Evolutionary conservation across 1,140 invertebrate genomes (phyloP).

Genomic region (Lycorma delicatula): DNA sequence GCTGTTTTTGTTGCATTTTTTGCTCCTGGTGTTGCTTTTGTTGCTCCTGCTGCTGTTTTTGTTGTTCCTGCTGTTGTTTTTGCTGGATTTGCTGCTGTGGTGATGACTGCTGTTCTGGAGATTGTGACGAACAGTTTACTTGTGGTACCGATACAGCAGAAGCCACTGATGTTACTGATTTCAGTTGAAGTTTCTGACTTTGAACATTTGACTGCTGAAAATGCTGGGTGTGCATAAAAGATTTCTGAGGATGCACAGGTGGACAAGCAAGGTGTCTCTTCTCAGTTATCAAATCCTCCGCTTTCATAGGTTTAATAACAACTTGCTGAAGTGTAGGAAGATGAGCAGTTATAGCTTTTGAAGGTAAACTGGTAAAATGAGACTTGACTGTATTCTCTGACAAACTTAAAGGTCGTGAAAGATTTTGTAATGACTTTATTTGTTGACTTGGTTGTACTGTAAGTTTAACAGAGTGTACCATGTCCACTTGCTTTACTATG

Average conservation of each 20-base stretch:
- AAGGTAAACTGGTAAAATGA: not conserved
- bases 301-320: not conserved
- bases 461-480: not conserved
- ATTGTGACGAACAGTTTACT: too few relatives aligned
- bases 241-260: not conserved
- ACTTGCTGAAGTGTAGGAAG: not conserved
- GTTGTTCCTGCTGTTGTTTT: too few relatives aligned
- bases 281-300: not conserved
- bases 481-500: not conserved
- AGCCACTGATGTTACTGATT: too few relatives aligned
- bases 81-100: too few relatives aligned
- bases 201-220: not conserved
- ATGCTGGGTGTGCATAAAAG: not conserved
- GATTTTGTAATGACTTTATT: not conserved
- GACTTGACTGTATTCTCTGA: not conserved
- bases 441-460: not conserved
- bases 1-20: too few relatives aligned
- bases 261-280: not conserved
- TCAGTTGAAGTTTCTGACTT: not conserved
- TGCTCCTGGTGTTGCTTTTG: conserved; percentile 3
- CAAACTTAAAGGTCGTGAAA: not conserved
- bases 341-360: not conserved
- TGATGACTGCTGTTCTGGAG: not conserved
- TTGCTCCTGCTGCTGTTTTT: not conserved
- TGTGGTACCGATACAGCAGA: too few relatives aligned